These are phyloP conservation scores for Hydropsyche betteni DNA, from an alignment of 2,888 invertebrate species.

Conservation along the genomic window DNA sequence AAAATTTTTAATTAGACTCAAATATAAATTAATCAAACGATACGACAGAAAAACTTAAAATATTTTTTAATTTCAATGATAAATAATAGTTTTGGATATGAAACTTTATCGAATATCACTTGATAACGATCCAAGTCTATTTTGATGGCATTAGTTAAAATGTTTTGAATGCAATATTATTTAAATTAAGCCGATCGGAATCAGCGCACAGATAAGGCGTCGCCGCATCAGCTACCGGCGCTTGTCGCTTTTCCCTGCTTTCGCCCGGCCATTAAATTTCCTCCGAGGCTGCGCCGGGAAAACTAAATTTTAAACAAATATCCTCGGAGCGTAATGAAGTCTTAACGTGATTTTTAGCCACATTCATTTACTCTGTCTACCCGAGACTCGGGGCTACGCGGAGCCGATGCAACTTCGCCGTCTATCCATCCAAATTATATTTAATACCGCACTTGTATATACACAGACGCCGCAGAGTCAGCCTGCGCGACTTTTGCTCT, in stretches of 20 bases:
- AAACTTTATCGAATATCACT: too few species aligned
- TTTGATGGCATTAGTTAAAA: too few species aligned
- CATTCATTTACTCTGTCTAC: conserved; percentile 51
- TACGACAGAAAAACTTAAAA: too few species aligned
- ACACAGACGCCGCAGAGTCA: background rate
- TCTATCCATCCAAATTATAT: conserved; percentile 51
- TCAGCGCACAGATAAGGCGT: too few species aligned
- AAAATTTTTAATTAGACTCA: too few species aligned
- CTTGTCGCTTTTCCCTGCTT: conserved; percentile 38
- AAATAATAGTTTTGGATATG: too few species aligned
- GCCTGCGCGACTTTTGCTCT: background rate
- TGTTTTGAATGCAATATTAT: too few species aligned
- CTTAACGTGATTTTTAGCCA: conserved; percentile 52
- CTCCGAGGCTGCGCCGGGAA: conserved; percentile 44
- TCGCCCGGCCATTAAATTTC: conserved; percentile 50
- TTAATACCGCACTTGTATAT: conserved; percentile 40
- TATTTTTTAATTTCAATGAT: too few species aligned
- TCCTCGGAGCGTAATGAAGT: conserved; percentile 52
- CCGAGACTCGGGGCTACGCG: conserved; percentile 22
- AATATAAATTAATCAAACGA: too few species aligned
- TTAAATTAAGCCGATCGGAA: too few species aligned
- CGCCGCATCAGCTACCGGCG: conserved; percentile 3
- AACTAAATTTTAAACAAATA: conserved; percentile 52
- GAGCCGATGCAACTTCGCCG: conserved; percentile 26
- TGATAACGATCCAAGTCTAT: too few species aligned